Base-by-base conservation (phyloP, 2,797 vertebrate species). In the Cottoperca gobio region DNA sequence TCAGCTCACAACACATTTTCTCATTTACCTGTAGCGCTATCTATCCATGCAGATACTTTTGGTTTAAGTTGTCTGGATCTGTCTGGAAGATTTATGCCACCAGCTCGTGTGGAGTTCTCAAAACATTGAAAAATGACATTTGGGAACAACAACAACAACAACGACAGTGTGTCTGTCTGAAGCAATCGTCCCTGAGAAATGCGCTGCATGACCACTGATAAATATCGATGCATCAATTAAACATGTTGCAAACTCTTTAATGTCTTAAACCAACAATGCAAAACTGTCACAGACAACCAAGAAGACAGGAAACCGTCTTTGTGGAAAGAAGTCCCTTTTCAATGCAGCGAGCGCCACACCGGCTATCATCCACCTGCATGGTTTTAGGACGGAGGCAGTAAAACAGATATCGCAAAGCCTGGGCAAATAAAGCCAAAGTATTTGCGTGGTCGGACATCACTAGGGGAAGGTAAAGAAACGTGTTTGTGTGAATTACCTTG, bases 401-500 rank as follows among this genome's bases (percentile, higher is more conserved):
- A 49, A 52, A 72, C 26, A 1, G 42, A 64, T 31, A 60, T 53
- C 14, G 43, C n/a, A 39, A 57, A 31, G 61, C 24, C 28, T 1
- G 17, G 28, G 33, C 42, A 65, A 59, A 76, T 63, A 70, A 74
- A 69, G 37, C 54, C 7, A 8, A 11, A 40, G 81, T 26, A 21
- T 78, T 61, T 65, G 43, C 62, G 26, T 28, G 49, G 55, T 62
- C 31, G 17, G 59, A 49, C 43, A 74, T 76, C 71, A 67, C 65
- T 37, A 14, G 26, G 42, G 50, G 55, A 43, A 17, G 16, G 54
- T 31, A 54, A 35, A 61, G 39, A 35, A 67, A 40, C 39, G 48
- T 70, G 37, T 69, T 73, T 82, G 73, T 73, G 62, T 63, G 68
- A 78, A 83, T 81, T 70, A 81, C 70, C 86, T 87, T 73, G 80